Conservation (phyloP, 2,113 vertebrate species). For the Cariama cristata region DNA sequence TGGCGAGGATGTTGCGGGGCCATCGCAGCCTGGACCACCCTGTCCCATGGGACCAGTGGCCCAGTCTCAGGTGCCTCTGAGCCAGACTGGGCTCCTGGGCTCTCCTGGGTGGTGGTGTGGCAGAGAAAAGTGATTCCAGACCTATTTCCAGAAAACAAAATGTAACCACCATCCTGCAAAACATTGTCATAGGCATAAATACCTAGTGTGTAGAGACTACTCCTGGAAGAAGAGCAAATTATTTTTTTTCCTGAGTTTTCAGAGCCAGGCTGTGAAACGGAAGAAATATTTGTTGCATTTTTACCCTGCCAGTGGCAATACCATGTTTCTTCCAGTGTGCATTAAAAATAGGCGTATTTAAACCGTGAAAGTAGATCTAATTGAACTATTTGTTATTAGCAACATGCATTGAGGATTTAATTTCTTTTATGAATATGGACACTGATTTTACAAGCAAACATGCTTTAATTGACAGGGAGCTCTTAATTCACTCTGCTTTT, state of each 20-base stretch:
- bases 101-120: background rate
- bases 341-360: background rate
- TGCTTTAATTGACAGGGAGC: background rate
- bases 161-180: background rate
- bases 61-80: background rate
- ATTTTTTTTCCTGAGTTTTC: background rate
- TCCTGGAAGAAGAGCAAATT: background rate
- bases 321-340: background rate
- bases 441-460: background rate
- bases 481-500: background rate
- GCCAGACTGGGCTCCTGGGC: accelerated
- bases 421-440: background rate
- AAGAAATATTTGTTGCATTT: background rate
- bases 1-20: background rate
- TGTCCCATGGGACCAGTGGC: accelerated
- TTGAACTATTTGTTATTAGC: background rate
- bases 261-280: background rate
- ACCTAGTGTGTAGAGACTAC: background rate
- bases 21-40: background rate
- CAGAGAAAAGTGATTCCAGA: background rate
- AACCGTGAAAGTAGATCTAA: background rate
- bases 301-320: background rate
- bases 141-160: background rate
- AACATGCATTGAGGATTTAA: background rate
- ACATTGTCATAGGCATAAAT: background rate